These are phyloP conservation scores for Platysteira castanea DNA, from an alignment of 2,113 vertebrate species.

Conservation along the genomic window DNA sequence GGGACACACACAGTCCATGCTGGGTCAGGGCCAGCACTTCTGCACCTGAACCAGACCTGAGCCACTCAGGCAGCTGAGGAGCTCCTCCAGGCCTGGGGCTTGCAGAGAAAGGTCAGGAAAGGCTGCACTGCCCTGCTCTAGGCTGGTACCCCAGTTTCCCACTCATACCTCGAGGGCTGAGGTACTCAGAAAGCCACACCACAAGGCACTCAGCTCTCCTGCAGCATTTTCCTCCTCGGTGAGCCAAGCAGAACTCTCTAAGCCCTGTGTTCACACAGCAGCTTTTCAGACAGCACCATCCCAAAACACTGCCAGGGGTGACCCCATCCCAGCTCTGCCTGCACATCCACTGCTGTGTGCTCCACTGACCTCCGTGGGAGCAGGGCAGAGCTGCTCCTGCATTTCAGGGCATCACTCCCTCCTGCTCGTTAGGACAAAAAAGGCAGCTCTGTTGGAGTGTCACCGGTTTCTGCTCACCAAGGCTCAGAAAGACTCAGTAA, in stretches of 20 bases:
- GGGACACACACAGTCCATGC: fast-evolving
- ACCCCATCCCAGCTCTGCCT: background rate
- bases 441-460: background rate
- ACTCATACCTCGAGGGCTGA: background rate
- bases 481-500: background rate
- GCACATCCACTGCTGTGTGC: background rate
- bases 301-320: background rate
- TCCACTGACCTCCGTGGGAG: background rate
- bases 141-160: background rate
- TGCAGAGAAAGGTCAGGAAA: background rate
- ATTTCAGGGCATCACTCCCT: background rate
- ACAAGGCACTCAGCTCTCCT: background rate
- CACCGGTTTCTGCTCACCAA: background rate
- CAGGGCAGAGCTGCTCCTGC: background rate
- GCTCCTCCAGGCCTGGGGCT: background rate
- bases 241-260: background rate
- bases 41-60: background rate
- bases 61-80: background rate
- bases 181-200: background rate
- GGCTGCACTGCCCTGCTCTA: background rate
- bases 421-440: background rate
- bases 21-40: background rate
- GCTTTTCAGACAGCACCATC: background rate
- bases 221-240: background rate
- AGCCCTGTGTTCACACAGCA: background rate